These are phyloP conservation scores for Tipula helvola DNA, from an alignment of 2,888 invertebrate genomes.

Conservation along the genomic window DNA sequence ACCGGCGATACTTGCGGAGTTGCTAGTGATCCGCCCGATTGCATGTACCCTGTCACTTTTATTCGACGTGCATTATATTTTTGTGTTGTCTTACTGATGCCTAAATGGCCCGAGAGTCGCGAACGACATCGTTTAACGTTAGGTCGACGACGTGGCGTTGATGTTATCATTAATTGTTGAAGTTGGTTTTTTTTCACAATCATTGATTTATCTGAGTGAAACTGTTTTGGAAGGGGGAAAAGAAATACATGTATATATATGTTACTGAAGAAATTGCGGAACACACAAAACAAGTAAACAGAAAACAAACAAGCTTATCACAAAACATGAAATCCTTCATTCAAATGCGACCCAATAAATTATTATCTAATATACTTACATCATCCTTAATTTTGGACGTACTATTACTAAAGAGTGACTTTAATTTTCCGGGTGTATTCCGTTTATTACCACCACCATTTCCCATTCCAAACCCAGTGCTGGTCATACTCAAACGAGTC, in stretches of 20 bases:
- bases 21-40: not conserved
- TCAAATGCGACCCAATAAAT: not conserved
- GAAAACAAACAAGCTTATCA: not conserved
- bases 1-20: not conserved
- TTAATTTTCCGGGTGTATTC: slow-evolving; percentile 52
- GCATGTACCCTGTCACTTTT: not conserved
- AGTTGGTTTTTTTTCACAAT: not conserved
- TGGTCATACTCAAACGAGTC: not conserved
- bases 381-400: slow-evolving; percentile 32
- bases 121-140: not conserved
- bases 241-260: not conserved
- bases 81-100: not conserved
- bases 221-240: not conserved
- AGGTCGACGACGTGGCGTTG: not conserved
- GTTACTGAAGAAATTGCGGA: not conserved
- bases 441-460: slow-evolving; percentile 30
- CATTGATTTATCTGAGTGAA: not conserved
- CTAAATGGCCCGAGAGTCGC: not conserved
- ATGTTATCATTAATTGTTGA: not conserved
- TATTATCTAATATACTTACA: slow-evolving; percentile 27
- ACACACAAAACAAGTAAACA: not conserved
- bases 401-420: slow-evolving; percentile 40
- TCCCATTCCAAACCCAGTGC: slow-evolving; percentile 15
- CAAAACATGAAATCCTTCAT: not conserved
- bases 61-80: not conserved